Evolutionary conservation across 2,113 vertebrate species (phyloP).

Genomic region (Lepidothrix coronata): DNA sequence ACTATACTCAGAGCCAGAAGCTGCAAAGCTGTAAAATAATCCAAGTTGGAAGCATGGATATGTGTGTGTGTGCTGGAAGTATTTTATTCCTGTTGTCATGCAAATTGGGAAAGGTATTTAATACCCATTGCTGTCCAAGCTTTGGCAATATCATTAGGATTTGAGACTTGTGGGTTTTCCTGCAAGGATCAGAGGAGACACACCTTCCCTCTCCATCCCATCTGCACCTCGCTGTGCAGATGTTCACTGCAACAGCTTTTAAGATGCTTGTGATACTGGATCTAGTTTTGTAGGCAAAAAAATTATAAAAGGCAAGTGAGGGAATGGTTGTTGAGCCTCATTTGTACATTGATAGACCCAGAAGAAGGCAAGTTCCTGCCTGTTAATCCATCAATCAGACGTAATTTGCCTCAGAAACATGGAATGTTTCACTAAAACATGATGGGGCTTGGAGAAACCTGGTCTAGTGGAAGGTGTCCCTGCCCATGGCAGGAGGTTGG

Average conservation of each 20-base stretch:
- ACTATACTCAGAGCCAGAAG: background rate
- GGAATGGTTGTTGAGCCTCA: background rate
- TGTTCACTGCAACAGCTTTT: background rate
- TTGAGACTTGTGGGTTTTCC: background rate
- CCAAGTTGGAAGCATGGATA: background rate
- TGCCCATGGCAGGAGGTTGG: background rate
- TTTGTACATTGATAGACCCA: background rate
- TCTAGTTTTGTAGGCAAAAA: background rate
- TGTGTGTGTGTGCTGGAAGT: background rate
- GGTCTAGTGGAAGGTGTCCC: background rate
- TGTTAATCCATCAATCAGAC: background rate
- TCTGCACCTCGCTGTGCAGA: accelerated
- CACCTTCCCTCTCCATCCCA: background rate
- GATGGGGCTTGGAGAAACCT: background rate
- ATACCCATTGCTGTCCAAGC: background rate
- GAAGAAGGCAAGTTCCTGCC: background rate
- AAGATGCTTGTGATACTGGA: background rate
- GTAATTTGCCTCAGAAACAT: background rate
- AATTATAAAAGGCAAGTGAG: background rate
- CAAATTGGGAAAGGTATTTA: background rate
- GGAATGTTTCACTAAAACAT: background rate
- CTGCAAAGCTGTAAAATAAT: background rate
- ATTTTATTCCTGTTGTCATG: background rate
- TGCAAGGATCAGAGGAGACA: accelerated
- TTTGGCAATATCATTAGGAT: background rate